Base-by-base conservation (phyloP, 1,140 invertebrate genomes). In the Leucophenga varia region DNA sequence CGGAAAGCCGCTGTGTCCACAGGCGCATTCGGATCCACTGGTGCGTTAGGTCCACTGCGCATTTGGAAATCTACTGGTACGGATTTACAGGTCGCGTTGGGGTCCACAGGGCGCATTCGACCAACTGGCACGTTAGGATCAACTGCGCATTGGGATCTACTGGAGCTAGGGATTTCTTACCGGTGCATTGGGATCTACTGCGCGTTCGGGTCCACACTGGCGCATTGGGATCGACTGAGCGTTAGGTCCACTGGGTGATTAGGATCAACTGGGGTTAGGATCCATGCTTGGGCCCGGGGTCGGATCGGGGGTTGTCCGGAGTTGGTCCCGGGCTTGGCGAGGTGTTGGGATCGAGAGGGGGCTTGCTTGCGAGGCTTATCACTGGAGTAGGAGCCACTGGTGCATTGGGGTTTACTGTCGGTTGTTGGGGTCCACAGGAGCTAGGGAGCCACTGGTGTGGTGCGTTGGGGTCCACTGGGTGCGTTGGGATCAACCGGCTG, bases 91-190 rank as follows among this genome's bases (percentile, higher is more conserved):
- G 54, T 36, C 9, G 43, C 49, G 4, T 46, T 56, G 0, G 54
- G 49, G 16, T 39, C 35, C 0, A 46, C 38, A 19, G 40, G 35
- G 1, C 14, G 36, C 1, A 36, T 47, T 2, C 42, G 43, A 3
- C 40, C 30, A 0, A 46, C 43, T 18, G 49, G 42, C 13, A 36
- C 48, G 6, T 42, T 46, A 0, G 49, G 53, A 17, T 34, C 32
- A 0, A 48, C 48, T 38, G 53, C 8, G 45, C 48, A 32, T 44
- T 55, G 3, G 47, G 53, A 30, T 51, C 40, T 0, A 47, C 44
- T 30, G 53, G 40, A 1, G 49, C 42, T 43, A n/a, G 48, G 31
- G 2, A 40, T 41, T 0, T 30, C 41, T 28, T 7, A 31, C 39
- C 13, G 52, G 43, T 10, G 28, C 30, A 30, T 47, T 54, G 0